Conservation (phyloP, 2,797 vertebrate species). For the Tauraco hartlaubi region DNA sequence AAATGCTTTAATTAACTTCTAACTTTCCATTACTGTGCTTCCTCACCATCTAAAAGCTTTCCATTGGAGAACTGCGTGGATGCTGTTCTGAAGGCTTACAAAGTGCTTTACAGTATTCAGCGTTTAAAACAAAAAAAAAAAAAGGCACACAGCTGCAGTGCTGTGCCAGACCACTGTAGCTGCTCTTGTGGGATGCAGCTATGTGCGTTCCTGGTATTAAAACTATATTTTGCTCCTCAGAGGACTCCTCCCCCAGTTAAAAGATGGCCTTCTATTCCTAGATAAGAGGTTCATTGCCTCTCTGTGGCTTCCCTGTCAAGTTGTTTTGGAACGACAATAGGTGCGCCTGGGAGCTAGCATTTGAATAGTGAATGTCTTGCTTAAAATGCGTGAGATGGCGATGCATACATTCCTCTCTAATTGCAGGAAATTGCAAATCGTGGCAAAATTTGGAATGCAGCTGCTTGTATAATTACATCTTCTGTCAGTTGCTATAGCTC, state of each 20-base stretch:
- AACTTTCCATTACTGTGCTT: not conserved
- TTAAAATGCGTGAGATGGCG: conserved; percentile 9
- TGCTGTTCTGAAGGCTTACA: not conserved
- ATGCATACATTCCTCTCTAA: conserved; percentile 33
- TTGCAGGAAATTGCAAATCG: conserved; percentile 64
- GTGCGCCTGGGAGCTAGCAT: not conserved
- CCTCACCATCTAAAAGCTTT: not conserved
- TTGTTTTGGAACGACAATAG: not conserved
- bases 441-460: conserved; percentile 55
- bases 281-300: not conserved
- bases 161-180: not conserved
- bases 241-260: not conserved
- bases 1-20: not conserved
- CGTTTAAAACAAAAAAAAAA: not conserved
- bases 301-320: not conserved
- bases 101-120: not conserved
- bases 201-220: not conserved
- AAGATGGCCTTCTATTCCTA: not conserved
- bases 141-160: not conserved
- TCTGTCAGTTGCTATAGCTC: conserved; percentile 48
- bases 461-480: conserved; percentile 67
- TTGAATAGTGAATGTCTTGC: not conserved
- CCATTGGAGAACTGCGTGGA: not conserved
- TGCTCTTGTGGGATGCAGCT: not conserved
- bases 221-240: not conserved